These are phyloP conservation scores for Scartelaos histophorus DNA, from an alignment of 2,113 vertebrate genomes.

Conservation along the genomic window DNA sequence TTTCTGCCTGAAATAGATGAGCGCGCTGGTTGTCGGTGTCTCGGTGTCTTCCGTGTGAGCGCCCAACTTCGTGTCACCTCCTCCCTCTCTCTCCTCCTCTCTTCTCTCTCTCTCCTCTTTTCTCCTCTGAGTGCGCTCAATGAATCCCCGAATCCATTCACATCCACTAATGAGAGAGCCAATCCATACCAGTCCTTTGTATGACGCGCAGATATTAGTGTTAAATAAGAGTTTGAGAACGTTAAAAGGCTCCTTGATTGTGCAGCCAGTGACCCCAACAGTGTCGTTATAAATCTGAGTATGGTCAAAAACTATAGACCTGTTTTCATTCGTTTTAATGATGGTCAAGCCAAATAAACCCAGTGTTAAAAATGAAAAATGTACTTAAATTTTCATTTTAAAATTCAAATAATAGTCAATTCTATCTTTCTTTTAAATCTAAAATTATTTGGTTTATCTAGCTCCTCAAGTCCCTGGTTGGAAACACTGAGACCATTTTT, in stretches of 20 bases:
- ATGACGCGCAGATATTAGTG: background rate
- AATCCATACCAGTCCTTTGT: background rate
- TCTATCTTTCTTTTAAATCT: too few species aligned
- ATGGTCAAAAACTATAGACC: too few species aligned
- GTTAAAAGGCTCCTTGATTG: background rate
- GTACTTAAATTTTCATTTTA: too few species aligned
- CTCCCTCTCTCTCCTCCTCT: constrained; percentile 7
- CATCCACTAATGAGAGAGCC: background rate
- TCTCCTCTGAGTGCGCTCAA: constrained; percentile 1
- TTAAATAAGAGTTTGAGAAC: background rate
- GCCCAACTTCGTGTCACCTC: constrained; percentile 6
- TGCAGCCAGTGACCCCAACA: too few species aligned
- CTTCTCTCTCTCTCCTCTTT: background rate
- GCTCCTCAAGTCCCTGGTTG: too few species aligned
- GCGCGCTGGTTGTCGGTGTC: constrained; percentile 10
- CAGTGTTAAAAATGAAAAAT: too few species aligned
- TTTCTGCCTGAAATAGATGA: constrained; percentile 49
- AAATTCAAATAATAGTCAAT: too few species aligned
- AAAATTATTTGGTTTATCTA: too few species aligned
- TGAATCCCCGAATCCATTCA: background rate
- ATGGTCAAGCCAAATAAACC: too few species aligned
- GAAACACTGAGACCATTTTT: too few species aligned
- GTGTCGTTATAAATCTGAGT: too few species aligned
- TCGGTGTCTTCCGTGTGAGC: constrained; percentile 5
- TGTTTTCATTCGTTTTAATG: too few species aligned